Evolutionary conservation across 2,888 invertebrate species (phyloP), one percentile per base, ranked within the genome.

Genomic region (Cylloceria caligata): DNA sequence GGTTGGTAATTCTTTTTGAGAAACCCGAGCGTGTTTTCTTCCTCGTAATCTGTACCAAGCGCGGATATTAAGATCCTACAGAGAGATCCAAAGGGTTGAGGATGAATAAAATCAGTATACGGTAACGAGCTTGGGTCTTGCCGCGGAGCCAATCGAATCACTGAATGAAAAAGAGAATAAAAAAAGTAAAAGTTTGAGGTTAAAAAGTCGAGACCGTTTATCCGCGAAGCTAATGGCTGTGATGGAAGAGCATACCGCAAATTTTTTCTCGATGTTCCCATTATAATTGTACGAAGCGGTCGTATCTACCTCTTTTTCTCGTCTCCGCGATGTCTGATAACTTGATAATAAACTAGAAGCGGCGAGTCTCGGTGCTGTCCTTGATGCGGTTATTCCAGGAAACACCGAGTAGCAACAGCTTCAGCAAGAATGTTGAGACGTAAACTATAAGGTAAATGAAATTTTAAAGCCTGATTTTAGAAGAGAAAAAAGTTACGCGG

Each of bases 261-360:
- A 73, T 73, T 77, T 73, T 45, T 5, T n/a, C 52, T 72, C 67
- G 34, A 62, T 19, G 65, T 24, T 67, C 76, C 75, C 57, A 67
- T 72, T 77, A 76, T 81, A 72, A 77, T 72, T 76, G 16, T 34
- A 76, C 72, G 49, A 60, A 68, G 76, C 55, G 34, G 62, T 21
- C 45, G 62, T 76, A 62, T 74, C 62, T 16, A 19, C 49, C 21
- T 60, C 47, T 45, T 36, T 57, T 39, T 45, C 42, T 11, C 47
- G 60, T 19, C 45, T 68, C 52, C 42, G 19, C 72, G 71, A 42
- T 42, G 42, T 68, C 27, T 60, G 72, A 72, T 68, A 68, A 75
- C 49, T 77, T 27, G 27, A 72, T 77, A 76, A 77, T 65, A 67
- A 79, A 57, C 64, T 65, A 57, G 34, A 27, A 68, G 62, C 27